Conservation (phyloP, 2,797 vertebrate genomes). For the Lagocephalus sceleratus region DNA sequence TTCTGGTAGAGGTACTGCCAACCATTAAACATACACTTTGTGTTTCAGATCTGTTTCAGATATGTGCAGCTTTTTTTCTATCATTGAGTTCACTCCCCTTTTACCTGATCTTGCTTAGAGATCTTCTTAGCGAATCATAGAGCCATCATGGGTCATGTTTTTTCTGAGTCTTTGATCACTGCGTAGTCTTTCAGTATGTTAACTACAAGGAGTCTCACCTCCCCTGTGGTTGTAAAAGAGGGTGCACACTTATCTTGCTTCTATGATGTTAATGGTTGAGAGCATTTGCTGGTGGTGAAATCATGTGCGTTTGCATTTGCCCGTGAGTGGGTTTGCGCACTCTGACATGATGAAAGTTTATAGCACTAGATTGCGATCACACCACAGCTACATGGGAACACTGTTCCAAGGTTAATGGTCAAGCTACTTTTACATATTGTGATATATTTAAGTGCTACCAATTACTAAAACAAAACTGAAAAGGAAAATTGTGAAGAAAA, state of each 20-base stretch:
- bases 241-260: slow-evolving; percentile 66
- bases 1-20: too few relatives aligned
- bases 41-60: slow-evolving; percentile 9
- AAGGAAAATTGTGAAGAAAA: too few relatives aligned
- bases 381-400: slow-evolving; percentile 36
- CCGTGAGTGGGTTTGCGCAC: slow-evolving; percentile 23
- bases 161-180: slow-evolving; percentile 67
- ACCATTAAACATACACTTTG: too few relatives aligned
- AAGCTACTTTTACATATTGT: slow-evolving; percentile 3
- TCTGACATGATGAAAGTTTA: slow-evolving; percentile 65
- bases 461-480: not conserved
- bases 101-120: slow-evolving; percentile 51
- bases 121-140: slow-evolving; percentile 45
- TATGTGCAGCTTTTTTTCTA: slow-evolving; percentile 38
- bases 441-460: slow-evolving; percentile 11
- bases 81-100: slow-evolving; percentile 32
- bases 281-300: slow-evolving; percentile 71
- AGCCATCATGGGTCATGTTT: slow-evolving; percentile 66
- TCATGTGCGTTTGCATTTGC: slow-evolving; percentile 11
- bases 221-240: slow-evolving; percentile 68
- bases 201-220: slow-evolving; percentile 74
- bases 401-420: slow-evolving; percentile 12
- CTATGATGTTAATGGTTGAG: slow-evolving; percentile 75
- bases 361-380: slow-evolving; percentile 52
- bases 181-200: slow-evolving; percentile 70